Base-by-base conservation (phyloP, 2,797 vertebrate species). In the Hypotaenidia philippensis region DNA sequence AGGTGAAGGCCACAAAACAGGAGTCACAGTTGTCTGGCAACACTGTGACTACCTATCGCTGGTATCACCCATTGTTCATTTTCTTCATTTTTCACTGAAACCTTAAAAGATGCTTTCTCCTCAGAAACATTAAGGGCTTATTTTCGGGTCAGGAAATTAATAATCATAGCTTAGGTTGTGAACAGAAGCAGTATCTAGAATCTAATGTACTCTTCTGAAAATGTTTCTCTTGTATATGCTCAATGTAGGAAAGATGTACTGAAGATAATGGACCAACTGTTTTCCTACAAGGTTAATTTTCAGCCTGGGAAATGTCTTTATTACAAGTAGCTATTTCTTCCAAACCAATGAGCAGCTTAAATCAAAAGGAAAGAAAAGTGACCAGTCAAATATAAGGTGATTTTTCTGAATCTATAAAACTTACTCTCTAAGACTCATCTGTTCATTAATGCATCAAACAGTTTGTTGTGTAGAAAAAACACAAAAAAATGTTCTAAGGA, bases 211-310 rank as follows among this genome's bases (percentile, higher is more conserved):
- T 80, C 81, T 60, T 72, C 49, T 77, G 56, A 82, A 93, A 95
- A 92, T 40, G 40, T 29, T 71, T 77, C 78, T 87, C 47, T 53
- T 56, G 25, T 26, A 60, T 52, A 49, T 12, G 45, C 50, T 64
- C 66, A 72, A 56, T 60, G 90, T 59, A 76, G 79, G 72, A 75
- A 79, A 93, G 81, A 78, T 36, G 25, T 40, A 66, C 59, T 95
- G 36, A 66, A 84, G 64, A 77, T 91, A 89, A 91, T 36, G 47
- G 34, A 49, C 63, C 74, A 87, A 79, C 64, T 81, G 47, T 87
- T 95, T 80, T 89, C 65, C 47, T 82, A 11, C 72, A 79, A 84
- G 44, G 90, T 89, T 91, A 84, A 87, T 83, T 86, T 93, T 93
- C 66, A 90, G 74, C 64, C 27, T 86, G 80, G 91, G 86, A 96